Evolutionary conservation across 2,888 invertebrate species (phyloP).

Genomic region (Leptinotarsa peninsularis): DNA sequence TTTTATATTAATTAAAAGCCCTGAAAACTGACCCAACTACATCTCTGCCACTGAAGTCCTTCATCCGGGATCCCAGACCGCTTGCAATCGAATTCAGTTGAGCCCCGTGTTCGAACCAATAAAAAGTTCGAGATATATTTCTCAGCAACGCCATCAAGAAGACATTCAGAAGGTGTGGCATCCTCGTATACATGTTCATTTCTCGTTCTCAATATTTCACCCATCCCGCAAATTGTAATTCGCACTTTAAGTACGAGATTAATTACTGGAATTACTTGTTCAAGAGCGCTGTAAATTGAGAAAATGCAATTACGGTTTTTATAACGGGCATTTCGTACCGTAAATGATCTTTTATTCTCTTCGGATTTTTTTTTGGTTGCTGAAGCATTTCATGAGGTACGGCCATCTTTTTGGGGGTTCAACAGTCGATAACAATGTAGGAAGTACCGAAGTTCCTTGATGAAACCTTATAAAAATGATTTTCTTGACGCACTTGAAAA

Average conservation of each 20-base stretch:
- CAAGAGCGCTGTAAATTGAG: constrained; percentile 29
- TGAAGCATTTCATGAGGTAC: background rate
- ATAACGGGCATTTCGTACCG: background rate
- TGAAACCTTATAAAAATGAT: too few relatives aligned
- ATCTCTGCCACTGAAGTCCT: background rate
- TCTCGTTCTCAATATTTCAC: constrained; percentile 44
- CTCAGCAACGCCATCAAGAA: constrained; percentile 25
- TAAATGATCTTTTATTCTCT: background rate
- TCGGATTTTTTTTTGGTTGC: background rate
- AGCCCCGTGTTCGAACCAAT: background rate
- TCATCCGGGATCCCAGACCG: background rate
- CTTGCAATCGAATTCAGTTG: background rate
- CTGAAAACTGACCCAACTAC: background rate
- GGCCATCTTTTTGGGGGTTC: background rate
- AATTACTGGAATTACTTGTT: constrained; percentile 34
- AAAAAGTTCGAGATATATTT: constrained; percentile 20
- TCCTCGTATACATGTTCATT: constrained; percentile 33
- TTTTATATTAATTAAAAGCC: too few relatives aligned
- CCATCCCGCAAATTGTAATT: constrained; percentile 22
- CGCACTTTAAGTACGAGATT: constrained; percentile 32
- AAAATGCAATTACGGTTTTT: constrained; percentile 33
- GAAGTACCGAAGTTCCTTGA: too few relatives aligned
- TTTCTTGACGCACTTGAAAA: too few relatives aligned
- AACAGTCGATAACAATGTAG: too few relatives aligned
- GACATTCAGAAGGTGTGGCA: constrained; percentile 41